These are phyloP conservation scores for Pholis gunnellus DNA, from an alignment of 2,113 vertebrate genomes.

Conservation along the genomic window DNA sequence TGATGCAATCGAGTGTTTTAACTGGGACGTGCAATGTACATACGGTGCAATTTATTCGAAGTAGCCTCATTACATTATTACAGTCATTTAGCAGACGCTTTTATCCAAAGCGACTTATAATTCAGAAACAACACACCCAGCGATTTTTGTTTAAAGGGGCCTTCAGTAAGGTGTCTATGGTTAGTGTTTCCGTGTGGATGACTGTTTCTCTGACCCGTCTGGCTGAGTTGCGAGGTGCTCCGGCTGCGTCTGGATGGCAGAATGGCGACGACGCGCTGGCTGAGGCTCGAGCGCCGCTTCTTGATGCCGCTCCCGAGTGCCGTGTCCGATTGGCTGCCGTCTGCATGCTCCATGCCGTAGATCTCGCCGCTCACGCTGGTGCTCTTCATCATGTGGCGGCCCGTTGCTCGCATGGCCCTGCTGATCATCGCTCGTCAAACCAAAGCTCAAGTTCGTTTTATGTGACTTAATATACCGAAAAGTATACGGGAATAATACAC, in stretches of 20 bases:
- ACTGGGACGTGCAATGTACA: neutral
- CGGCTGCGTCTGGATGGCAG: conserved; percentile 90
- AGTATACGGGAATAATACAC: neutral
- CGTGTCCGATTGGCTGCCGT: conserved; percentile 98
- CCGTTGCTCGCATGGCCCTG: conserved; percentile 93
- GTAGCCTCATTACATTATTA: too few relatives aligned
- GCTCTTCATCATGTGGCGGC: conserved; percentile 95
- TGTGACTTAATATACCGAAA: neutral
- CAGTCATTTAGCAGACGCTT: too few relatives aligned
- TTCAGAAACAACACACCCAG: neutral
- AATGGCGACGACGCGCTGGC: conserved; percentile 96
- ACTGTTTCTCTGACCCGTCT: conserved; percentile 89
- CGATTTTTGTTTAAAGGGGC: too few relatives aligned
- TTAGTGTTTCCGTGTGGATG: neutral
- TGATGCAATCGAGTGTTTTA: too few relatives aligned
- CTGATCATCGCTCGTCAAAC: conserved; percentile 64
- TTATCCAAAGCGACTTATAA: too few relatives aligned
- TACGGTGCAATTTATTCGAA: neutral
- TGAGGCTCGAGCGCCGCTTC: conserved; percentile 95
- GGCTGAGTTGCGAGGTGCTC: conserved; percentile 97
- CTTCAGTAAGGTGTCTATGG: neutral
- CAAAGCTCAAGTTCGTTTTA: neutral
- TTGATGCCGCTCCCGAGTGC: conserved; percentile 94
- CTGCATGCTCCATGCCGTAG: conserved; percentile 93
- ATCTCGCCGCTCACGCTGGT: conserved; percentile 98